Evolutionary conservation across 2,888 invertebrate species (phyloP), one percentile per base, ranked within the genome.

Genomic region (Andrena fulva): DNA sequence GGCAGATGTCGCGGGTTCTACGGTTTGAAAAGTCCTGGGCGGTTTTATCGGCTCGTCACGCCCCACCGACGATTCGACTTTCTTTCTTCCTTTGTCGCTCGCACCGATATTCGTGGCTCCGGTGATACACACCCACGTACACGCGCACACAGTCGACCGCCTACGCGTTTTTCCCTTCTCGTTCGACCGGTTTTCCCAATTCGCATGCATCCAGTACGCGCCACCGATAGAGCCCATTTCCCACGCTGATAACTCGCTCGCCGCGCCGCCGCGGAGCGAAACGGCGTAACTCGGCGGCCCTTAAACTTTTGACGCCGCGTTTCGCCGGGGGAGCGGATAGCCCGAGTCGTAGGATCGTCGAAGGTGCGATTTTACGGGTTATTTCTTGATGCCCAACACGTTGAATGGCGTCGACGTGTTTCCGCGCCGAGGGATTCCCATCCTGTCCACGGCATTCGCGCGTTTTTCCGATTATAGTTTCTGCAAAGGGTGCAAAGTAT

Each of bases 41-140:
- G 89, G 89, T 91, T 92, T 92, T 92, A 92, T 93, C 92, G 89
- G 89, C 80, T 90, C 90, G 92, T 92, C 91, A 92, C 91, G 90
- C 90, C 89, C 90, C 89, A 89, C 82, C 91, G 89, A 88, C 91
- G 89, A 92, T 92, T 89, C 89, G 85, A 90, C 88, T 90, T 91
- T 90, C 90, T 91, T 90, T 90, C 86, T 87, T 73, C 76, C 74
- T 80, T 77, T 75, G 71, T 77, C 76, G 27, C 54, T 62, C 70
- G 79, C 33, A 52, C 62, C 69, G 42, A 7, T 50, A 27, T 59
- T 31, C 31, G 35, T 27, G 72, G 52, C 42, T 29, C 10, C 10
- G 62, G 72, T 20, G 48, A 54, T 54, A 50, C 27, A 31, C 35
- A 42, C 42, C 20, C 60, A 6, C 59, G 48, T 56, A 29, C 48